A percentile compares a stretch with the other conserved stretches of the same genome.
These are phyloP conservation scores for Helicolenus hilgendorfi DNA, from an alignment of 2,797 vertebrate species.

Conservation along the genomic window DNA sequence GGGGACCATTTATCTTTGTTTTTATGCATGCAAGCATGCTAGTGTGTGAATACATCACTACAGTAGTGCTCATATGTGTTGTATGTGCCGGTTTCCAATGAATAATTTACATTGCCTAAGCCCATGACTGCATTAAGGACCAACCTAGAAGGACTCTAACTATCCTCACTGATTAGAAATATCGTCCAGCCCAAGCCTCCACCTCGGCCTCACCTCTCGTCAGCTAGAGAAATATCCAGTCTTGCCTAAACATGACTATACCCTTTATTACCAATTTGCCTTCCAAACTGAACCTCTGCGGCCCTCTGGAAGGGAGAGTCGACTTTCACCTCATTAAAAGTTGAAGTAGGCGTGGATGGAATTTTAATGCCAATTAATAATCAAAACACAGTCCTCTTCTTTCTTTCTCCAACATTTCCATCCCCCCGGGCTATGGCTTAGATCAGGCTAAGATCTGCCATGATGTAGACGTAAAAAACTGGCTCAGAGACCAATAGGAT, in stretches of 20 bases:
- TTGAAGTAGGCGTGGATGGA: constrained; percentile 76
- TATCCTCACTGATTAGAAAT: constrained; percentile 22
- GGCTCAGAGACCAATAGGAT: constrained; percentile 39
- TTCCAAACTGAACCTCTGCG: constrained; percentile 41
- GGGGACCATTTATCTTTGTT: neutral
- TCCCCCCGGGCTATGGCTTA: constrained; percentile 58
- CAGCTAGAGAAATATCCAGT: constrained; percentile 9
- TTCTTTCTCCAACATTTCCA: constrained; percentile 43
- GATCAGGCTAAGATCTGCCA: constrained; percentile 51
- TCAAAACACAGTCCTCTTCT: constrained; percentile 68
- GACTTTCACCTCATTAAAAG: constrained; percentile 85
- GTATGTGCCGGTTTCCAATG: constrained; percentile 38
- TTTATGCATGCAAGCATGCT: constrained; percentile 17
- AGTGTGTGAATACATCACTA: constrained; percentile 9
- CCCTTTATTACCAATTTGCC: constrained; percentile 45
- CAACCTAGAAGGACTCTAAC: neutral
- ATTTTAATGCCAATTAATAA: constrained; percentile 87
- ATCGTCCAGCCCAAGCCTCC: constrained; percentile 4
- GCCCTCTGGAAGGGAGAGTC: constrained; percentile 43
- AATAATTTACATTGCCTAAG: constrained; percentile 57
- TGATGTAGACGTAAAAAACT: constrained; percentile 51
- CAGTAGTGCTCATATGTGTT: neutral
- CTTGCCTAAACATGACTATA: constrained; percentile 26
- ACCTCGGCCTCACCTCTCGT: constrained; percentile 21
- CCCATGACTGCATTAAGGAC: constrained; percentile 1